Evolutionary conservation across 2,113 vertebrate species (phyloP), one percentile per base, ranked within the genome.

Genomic region (Ammodytes dubius): DNA sequence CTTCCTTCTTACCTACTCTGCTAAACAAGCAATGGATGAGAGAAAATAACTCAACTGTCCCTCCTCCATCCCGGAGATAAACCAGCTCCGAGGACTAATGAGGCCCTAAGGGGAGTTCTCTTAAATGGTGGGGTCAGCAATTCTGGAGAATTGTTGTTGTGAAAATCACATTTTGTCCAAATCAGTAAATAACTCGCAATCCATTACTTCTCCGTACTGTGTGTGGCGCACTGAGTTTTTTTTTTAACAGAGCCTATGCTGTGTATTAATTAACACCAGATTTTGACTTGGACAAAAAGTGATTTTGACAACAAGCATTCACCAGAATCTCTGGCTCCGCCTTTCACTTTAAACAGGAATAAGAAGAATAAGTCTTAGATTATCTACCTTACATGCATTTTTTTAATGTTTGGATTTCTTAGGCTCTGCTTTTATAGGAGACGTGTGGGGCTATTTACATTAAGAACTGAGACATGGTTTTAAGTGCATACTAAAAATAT

Each of bases 1-100:
- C 46, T 70, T 63, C 45, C 6, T 70, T 63, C 45, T 5, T 0
- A 70, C 74, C 47, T 45, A 52, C 40, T 80, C 50, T 61, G 60
- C 53, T 56, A 27, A 74, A 35, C 64, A 15, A 58, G 46, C 10
- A 27, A 19, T 39, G 15, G 11, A 58, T 19, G 1, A 64, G 61
- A 65, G 15, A 6, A 27, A 82, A 68, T 5, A 11, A 12, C 52
- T 53, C 7, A 4, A 54, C 54, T 4, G 6, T 39, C 3, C 12
- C 43, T 58, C 58, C 37, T 39, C 15, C 13, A 46, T 50, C 59
- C 57, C 47, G 15, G 42, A 50, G 17, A 60, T 37, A 19, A 60
- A 75, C 65, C 15, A 42, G 13, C 39, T 64, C n/a, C 50, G 6
- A 57, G 4, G 10, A 47, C 5, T 35, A 53, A 27, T 27, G 27